Conservation (phyloP, 2,888 invertebrate genomes). For the Lampropteryx suffumata region DNA sequence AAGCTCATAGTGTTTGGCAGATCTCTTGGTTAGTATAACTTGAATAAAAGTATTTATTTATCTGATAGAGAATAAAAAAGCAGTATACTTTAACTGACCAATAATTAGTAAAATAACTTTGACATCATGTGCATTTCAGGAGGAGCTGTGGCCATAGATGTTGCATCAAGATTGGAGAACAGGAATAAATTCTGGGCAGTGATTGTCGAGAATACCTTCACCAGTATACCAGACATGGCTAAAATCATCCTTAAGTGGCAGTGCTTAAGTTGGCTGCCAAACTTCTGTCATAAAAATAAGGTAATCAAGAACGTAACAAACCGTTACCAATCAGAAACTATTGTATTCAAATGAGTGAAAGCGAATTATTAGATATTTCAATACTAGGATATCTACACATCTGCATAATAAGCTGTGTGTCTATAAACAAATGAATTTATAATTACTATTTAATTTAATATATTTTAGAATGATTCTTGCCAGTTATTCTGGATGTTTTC, state of each 20-base stretch:
- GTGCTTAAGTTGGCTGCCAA: constrained; percentile 89
- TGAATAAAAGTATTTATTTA: too few relatives aligned
- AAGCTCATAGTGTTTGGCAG: constrained; percentile 96
- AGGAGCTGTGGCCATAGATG: constrained; percentile 95
- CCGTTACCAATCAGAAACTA: too few relatives aligned
- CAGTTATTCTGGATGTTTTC: too few relatives aligned
- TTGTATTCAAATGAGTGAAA: too few relatives aligned
- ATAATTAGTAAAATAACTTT: not conserved
- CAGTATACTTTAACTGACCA: not conserved
- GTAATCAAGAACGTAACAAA: constrained; percentile 81
- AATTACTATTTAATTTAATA: too few relatives aligned
- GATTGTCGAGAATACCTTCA: constrained; percentile 97
- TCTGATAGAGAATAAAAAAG: too few relatives aligned
- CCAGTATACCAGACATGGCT: constrained; percentile 96
- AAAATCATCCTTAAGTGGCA: constrained; percentile 89
- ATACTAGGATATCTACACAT: too few relatives aligned
- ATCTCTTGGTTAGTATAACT: constrained; percentile 86
- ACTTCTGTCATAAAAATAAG: constrained; percentile 95
- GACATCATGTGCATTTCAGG: constrained; percentile 51
- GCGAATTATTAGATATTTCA: too few relatives aligned
- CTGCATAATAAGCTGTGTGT: too few relatives aligned
- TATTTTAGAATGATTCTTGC: too few relatives aligned
- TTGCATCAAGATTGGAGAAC: constrained; percentile 90
- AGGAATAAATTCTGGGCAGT: constrained; percentile 92
- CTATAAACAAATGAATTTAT: too few relatives aligned